Base-by-base conservation (phyloP, 2,888 invertebrate species). In the Crossocerus cetratus region DNA sequence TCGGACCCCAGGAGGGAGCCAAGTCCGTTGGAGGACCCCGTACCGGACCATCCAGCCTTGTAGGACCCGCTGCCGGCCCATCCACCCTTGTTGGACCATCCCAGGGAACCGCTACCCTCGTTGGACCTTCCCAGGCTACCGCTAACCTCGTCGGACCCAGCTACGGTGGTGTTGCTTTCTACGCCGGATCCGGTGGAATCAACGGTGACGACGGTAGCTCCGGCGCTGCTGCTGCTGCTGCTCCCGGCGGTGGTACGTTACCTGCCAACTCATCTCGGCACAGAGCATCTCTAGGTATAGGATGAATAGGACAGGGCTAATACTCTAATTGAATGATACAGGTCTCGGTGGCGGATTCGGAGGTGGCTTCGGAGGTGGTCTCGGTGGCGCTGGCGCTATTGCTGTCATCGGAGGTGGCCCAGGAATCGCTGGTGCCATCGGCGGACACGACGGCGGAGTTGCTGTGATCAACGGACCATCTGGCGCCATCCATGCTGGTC, bases 401-500 rank as follows among this genome's bases (percentile, higher is more conserved):
- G 90, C 90, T 76, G 90, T 89, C 68, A 87, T 90, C 70, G 90
- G 90, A 72, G 78, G 89, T 72, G 88, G 87, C 72, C 85, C 81
- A 68, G 90, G 90, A 74, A 86, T 88, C 75, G 86, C 84, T 76
- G 90, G 89, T 64, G 90, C 88, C 67, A 86, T 90, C 70, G 90
- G 90, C 68, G 90, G 90, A 82, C 89, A 89, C 84, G 90, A 90
- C 72, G 90, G 88, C 84, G 90, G 90, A 81, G 88, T 90, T 83
- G 90, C 90, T 84, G 90, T 90, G 84, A 90, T 90, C 88, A 90
- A 90, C 83, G 90, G 90, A 86, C 90, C 90, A 76, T 89, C 89
- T 83, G 90, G 90, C 78, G 89, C 89, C 87, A 90, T 90, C 90
- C 90, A 90, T 79, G 90, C 90, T 78, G 90, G 90, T 75, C 90